Conservation (phyloP, 2,797 vertebrate species). For the Crocodylus rhombifer region DNA sequence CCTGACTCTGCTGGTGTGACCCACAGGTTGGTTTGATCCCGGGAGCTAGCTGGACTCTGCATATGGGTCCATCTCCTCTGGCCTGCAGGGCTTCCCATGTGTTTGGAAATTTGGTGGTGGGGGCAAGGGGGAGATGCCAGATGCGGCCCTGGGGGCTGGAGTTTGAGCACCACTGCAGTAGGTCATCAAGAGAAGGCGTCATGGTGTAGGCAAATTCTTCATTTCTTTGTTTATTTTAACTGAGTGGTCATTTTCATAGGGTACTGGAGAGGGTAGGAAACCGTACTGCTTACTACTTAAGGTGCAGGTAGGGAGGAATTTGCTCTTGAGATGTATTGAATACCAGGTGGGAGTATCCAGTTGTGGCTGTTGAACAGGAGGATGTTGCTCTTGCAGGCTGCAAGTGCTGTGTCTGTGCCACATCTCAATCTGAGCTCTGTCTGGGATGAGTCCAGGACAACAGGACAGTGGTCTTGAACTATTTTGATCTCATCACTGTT, state of each 20-base stretch:
- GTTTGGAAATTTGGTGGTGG: no score
- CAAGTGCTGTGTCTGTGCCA: not conserved
- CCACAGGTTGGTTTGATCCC: no score
- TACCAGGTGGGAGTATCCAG: not conserved
- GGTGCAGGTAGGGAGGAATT: no score
- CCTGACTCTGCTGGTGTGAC: no score
- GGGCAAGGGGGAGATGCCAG: no score
- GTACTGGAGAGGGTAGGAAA: not conserved
- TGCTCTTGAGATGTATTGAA: not conserved
- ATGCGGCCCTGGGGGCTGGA: no score
- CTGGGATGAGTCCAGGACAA: not conserved
- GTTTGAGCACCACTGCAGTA: not conserved
- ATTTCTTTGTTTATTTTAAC: not conserved
- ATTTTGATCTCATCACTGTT: no score
- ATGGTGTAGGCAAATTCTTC: not conserved
- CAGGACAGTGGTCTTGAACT: no score
- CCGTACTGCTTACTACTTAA: not conserved
- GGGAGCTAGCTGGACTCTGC: no score
- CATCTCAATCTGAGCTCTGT: not conserved
- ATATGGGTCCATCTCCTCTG: no score
- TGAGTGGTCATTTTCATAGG: not conserved
- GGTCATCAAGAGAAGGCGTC: not conserved
- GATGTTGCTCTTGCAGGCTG: not conserved
- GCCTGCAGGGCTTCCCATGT: no score
- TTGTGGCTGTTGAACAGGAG: not conserved